Evolutionary conservation across 2,888 invertebrate genomes (phyloP).

Genomic region (Sphinx pinastri): DNA sequence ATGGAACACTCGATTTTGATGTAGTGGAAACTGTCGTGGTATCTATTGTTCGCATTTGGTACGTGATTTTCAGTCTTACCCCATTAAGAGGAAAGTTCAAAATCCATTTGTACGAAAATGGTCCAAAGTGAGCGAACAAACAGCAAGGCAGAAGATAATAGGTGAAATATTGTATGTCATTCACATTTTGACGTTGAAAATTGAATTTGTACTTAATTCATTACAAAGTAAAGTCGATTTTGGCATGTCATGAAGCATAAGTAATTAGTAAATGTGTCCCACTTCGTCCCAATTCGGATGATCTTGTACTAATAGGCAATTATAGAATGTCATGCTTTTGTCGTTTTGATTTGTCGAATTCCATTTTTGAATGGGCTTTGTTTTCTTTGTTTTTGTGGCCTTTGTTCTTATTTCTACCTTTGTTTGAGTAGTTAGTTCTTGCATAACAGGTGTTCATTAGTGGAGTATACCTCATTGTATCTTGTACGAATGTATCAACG

Average conservation of each 20-base stretch:
- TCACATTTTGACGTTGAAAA: slow-evolving; percentile 8
- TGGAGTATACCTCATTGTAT: neutral
- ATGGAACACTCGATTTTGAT: slow-evolving; percentile 82
- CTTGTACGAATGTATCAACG: neutral
- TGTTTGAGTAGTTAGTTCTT: slow-evolving; percentile 6
- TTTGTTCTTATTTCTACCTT: slow-evolving; percentile 11
- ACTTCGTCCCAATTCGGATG: slow-evolving; percentile 25
- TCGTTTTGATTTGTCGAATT: slow-evolving; percentile 22
- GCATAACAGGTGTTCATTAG: neutral
- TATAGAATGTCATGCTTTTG: slow-evolving; percentile 33
- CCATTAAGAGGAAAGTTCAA: neutral
- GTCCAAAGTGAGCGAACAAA: slow-evolving; percentile 3
- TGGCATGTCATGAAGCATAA: slow-evolving; percentile 9
- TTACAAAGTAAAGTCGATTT: slow-evolving; percentile 15
- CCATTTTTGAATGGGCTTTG: slow-evolving; percentile 23
- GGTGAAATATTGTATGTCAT: slow-evolving; percentile 25
- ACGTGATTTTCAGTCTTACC: neutral
- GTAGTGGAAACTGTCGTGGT: slow-evolving; percentile 75
- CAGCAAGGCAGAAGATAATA: slow-evolving; percentile 23
- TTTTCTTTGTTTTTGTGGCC: neutral
- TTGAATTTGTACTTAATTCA: slow-evolving; percentile 18
- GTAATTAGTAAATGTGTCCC: slow-evolving; percentile 31
- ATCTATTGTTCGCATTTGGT: slow-evolving; percentile 7
- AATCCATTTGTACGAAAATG: neutral
- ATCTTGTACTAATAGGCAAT: slow-evolving; percentile 33